These are phyloP conservation scores for Steinernema hermaphroditum DNA, from an alignment of 2,888 invertebrate genomes.

Conservation along the genomic window DNA sequence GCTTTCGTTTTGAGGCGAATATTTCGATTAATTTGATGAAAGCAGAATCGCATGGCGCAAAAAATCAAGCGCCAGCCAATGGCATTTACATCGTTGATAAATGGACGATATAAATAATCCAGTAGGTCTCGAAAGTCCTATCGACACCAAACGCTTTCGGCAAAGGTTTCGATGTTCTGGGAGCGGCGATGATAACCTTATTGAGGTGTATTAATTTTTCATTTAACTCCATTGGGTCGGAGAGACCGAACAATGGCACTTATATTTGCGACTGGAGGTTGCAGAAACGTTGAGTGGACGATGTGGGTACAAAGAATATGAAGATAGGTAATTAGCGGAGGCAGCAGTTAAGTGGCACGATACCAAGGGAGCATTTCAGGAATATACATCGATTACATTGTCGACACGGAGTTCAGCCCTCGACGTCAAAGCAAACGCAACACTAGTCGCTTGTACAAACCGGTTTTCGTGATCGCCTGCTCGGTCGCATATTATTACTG, in stretches of 20 bases:
- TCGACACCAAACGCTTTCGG: constrained; percentile 23
- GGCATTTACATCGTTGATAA: constrained; percentile 30
- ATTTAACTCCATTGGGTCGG: neutral
- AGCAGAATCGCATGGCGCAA: constrained; percentile 29
- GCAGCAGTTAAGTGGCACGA: constrained; percentile 22
- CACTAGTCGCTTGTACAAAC: constrained; percentile 27
- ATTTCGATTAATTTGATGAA: constrained; percentile 31
- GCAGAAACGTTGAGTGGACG: neutral
- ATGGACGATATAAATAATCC: constrained; percentile 30
- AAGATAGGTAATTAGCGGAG: constrained; percentile 18
- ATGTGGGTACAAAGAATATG: neutral
- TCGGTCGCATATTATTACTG: constrained; percentile 29
- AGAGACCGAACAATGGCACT: neutral
- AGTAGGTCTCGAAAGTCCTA: constrained; percentile 26
- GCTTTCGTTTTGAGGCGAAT: constrained; percentile 16
- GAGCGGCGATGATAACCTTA: constrained; percentile 26
- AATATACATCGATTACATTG: constrained; percentile 27
- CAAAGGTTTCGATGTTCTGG: constrained; percentile 14
- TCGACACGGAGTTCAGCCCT: constrained; percentile 16
- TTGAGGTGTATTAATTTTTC: constrained; percentile 1
- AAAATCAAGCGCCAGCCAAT: constrained; percentile 30
- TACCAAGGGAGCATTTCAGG: constrained; percentile 28
- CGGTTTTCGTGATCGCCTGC: constrained; percentile 8
- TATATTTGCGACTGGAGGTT: neutral
- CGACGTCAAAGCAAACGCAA: constrained; percentile 28